phyloP scores from a whole-genome alignment of 92 coral and sea anemone genomes.

The Epizoanthus rinbou region DNA sequence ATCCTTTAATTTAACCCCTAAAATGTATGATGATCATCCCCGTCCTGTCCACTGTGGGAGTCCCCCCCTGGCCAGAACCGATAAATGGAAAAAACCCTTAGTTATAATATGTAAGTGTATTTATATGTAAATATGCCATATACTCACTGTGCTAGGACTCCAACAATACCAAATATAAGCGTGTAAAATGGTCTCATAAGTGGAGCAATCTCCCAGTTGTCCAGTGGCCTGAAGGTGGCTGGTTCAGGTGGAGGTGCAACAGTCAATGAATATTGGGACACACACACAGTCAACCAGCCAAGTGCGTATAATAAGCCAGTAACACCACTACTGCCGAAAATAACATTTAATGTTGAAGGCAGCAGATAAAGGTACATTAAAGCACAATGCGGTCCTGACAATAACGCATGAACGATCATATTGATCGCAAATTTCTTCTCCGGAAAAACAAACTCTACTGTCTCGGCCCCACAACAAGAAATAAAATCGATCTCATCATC shows the following conservation, averaged over 20 bases:
- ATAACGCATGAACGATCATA: slow-evolving; percentile 68
- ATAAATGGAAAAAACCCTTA: no score
- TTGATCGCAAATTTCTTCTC: slow-evolving; percentile 65
- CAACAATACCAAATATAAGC: slow-evolving; percentile 71
- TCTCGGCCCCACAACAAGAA: slow-evolving; percentile 87
- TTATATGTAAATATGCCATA: neutral
- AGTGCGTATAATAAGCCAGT: slow-evolving; percentile 65
- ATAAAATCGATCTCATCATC: slow-evolving; percentile 92
- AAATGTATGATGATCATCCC: no score
- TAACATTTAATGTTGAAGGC: slow-evolving; percentile 66
- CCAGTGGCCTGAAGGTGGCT: slow-evolving; percentile 79
- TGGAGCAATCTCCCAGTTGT: slow-evolving; percentile 67
- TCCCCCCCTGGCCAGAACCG: no score
- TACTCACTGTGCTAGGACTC: slow-evolving; percentile 75
- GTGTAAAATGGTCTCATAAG: slow-evolving; percentile 91
- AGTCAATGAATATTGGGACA: slow-evolving; percentile 82
- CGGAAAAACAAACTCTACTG: slow-evolving; percentile 81
- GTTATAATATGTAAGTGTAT: neutral
- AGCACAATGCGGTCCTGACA: slow-evolving; percentile 70
- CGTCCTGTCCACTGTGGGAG: no score
- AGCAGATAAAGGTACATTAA: slow-evolving; percentile 81
- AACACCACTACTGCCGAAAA: slow-evolving; percentile 62
- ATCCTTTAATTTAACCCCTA: no score
- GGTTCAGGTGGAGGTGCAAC: slow-evolving; percentile 86
- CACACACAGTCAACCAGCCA: slow-evolving; percentile 89